Percentiles rank a stretch among this genome's conserved stretches.
These are phyloP conservation scores for Stichopus horrens DNA, from an alignment of 53 echinoderm and acorn worm genomes.

Conservation along the genomic window DNA sequence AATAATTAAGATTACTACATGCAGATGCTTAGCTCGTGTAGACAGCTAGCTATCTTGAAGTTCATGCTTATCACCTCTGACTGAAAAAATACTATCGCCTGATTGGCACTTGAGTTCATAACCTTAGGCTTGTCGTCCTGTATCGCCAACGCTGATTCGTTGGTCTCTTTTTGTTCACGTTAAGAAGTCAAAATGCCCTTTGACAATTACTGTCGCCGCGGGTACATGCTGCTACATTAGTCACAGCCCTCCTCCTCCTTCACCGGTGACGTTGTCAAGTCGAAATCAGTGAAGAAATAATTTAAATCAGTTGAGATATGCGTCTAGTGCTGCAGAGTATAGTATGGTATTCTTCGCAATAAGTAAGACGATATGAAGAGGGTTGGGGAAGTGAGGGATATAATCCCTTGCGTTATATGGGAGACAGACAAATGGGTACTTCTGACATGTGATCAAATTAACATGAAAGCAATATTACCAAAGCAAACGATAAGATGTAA, in stretches of 20 bases:
- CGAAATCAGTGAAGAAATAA: too few species aligned
- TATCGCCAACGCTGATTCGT: background rate
- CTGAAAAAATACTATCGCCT: slow-evolving; percentile 1
- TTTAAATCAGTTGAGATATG: too few species aligned
- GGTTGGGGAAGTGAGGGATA: too few species aligned
- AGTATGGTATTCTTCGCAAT: too few species aligned
- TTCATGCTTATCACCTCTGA: slow-evolving; percentile 3
- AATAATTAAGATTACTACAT: slow-evolving; percentile 24
- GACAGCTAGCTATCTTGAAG: slow-evolving; percentile 11
- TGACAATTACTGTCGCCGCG: background rate
- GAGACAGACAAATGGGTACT: too few species aligned
- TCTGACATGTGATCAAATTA: too few species aligned
- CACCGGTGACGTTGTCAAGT: background rate
- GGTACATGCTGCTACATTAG: background rate
- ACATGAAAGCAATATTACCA: too few species aligned
- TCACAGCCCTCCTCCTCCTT: background rate
- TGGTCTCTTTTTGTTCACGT: background rate
- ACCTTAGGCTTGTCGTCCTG: slow-evolving; percentile 25
- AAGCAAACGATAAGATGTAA: too few species aligned
- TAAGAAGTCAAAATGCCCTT: background rate
- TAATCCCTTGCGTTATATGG: too few species aligned
- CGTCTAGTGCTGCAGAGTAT: too few species aligned
- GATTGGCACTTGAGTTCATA: slow-evolving; percentile 26
- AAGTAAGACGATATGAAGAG: too few species aligned
- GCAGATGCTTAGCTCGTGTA: slow-evolving; percentile 1